These are phyloP conservation scores for Hermatobates lingyangjiaoensis DNA, from an alignment of 1,140 invertebrate species.

Conservation along the genomic window DNA sequence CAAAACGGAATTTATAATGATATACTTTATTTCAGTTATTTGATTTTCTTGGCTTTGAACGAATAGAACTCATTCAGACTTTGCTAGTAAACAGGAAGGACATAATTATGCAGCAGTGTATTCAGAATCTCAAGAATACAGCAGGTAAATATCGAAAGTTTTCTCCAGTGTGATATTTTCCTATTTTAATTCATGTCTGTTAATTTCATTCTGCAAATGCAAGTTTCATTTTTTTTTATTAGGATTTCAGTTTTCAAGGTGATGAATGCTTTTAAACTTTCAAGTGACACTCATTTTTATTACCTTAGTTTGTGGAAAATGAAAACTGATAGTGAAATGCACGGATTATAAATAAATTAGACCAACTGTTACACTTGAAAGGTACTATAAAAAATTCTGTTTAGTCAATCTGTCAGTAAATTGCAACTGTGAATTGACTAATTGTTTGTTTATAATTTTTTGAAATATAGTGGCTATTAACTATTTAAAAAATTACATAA, in stretches of 20 bases:
- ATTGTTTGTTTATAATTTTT: too few relatives aligned
- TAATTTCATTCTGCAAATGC: not conserved
- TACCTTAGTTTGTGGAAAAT: too few relatives aligned
- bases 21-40: conserved; percentile 35
- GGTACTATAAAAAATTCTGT: too few relatives aligned
- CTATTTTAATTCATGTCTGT: not conserved
- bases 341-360: too few relatives aligned
- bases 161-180: too few relatives aligned
- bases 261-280: not conserved
- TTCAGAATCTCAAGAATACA: conserved; percentile 18
- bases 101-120: conserved; percentile 26
- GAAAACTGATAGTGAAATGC: too few relatives aligned
- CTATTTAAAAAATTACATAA: too few relatives aligned
- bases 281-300: too few relatives aligned
- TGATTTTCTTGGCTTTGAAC: conserved; percentile 70
- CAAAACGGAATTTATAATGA: not conserved
- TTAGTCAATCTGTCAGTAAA: too few relatives aligned
- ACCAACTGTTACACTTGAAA: too few relatives aligned
- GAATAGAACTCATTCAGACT: conserved; percentile 65
- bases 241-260: not conserved
- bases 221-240: not conserved
- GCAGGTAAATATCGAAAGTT: conserved; percentile 5
- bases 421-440: too few relatives aligned
- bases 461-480: too few relatives aligned
- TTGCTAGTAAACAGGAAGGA: conserved; percentile 49